A percentile compares a stretch with the other conserved stretches of the same genome.
Evolutionary conservation across 2,113 vertebrate genomes (phyloP).

Genomic region (Nerophis lumbriciformis): DNA sequence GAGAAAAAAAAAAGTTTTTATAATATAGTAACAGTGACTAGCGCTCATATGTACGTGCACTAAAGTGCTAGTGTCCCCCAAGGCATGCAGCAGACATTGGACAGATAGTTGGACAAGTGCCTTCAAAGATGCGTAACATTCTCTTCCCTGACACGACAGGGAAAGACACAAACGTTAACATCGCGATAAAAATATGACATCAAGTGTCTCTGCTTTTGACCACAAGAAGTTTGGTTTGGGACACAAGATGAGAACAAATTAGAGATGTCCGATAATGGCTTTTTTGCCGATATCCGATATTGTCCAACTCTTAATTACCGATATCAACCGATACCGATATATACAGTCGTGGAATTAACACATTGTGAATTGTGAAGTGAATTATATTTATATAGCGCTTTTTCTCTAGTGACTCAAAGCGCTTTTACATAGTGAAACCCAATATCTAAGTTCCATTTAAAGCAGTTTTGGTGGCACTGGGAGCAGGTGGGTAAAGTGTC

Average conservation of each 20-base stretch:
- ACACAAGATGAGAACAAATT: constrained; percentile 42
- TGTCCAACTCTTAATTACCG: too few relatives aligned
- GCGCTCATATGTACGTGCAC: constrained; percentile 87
- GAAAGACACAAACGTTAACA: constrained; percentile 51
- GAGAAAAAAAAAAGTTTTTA: constrained; percentile 67
- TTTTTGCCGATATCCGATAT: too few relatives aligned
- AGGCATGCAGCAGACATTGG: constrained; percentile 85
- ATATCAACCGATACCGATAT: too few relatives aligned
- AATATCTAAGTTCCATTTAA: too few relatives aligned
- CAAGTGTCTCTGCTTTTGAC: constrained; percentile 71
- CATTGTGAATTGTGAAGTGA: too few relatives aligned
- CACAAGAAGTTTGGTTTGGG: constrained; percentile 46
- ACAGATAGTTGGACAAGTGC: constrained; percentile 73
- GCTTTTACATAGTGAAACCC: too few relatives aligned
- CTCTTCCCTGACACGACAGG: constrained; percentile 14
- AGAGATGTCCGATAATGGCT: too few relatives aligned
- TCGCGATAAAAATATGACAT: constrained; percentile 66
- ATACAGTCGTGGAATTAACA: too few relatives aligned
- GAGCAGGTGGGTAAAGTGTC: too few relatives aligned
- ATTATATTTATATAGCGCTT: too few relatives aligned
- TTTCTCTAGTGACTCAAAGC: too few relatives aligned
- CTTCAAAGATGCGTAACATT: constrained; percentile 69
- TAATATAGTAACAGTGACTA: constrained; percentile 63
- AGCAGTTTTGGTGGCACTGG: too few relatives aligned
- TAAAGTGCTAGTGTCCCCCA: constrained; percentile 84